These are phyloP conservation scores for Leucophenga montana DNA, from an alignment of 2,888 invertebrate species.

Conservation along the genomic window DNA sequence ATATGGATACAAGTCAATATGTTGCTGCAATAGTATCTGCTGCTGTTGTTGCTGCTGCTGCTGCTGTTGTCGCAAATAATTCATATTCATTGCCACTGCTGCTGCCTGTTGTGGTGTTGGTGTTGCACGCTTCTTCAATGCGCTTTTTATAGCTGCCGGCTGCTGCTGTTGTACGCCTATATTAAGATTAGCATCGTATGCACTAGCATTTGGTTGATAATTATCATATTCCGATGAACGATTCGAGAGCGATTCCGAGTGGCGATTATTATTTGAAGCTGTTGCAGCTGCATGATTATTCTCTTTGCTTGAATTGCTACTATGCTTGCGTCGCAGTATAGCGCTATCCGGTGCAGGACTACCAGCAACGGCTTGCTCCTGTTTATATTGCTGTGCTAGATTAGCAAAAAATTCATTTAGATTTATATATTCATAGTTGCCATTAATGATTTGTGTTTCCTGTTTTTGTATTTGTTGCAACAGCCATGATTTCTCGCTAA, in stretches of 20 bases:
- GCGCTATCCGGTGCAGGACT: constrained; percentile 36
- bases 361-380: constrained; percentile 49
- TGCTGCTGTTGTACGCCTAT: constrained; percentile 60
- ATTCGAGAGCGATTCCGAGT: constrained; percentile 66
- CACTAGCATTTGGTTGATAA: constrained; percentile 54
- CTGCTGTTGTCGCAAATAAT: constrained; percentile 35
- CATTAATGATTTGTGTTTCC: constrained; percentile 70
- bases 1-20: constrained; percentile 25
- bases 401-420: constrained; percentile 65
- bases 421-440: constrained; percentile 67
- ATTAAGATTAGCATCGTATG: constrained; percentile 54
- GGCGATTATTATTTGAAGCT: constrained; percentile 52
- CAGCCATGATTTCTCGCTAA: constrained; percentile 71
- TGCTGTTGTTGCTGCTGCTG: constrained; percentile 42
- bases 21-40: constrained; percentile 36
- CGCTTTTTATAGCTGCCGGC: constrained; percentile 62
- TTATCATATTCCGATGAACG: constrained; percentile 69
- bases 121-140: constrained; percentile 63
- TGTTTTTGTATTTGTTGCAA: constrained; percentile 72
- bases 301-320: constrained; percentile 53
- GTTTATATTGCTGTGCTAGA: constrained; percentile 63
- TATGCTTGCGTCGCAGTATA: constrained; percentile 65
- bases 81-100: constrained; percentile 35
- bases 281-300: constrained; percentile 44
- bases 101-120: constrained; percentile 45